Evolutionary conservation across 2,888 invertebrate genomes (phyloP), one percentile per base, ranked within the genome.

Genomic region (Mayetiola destructor): DNA sequence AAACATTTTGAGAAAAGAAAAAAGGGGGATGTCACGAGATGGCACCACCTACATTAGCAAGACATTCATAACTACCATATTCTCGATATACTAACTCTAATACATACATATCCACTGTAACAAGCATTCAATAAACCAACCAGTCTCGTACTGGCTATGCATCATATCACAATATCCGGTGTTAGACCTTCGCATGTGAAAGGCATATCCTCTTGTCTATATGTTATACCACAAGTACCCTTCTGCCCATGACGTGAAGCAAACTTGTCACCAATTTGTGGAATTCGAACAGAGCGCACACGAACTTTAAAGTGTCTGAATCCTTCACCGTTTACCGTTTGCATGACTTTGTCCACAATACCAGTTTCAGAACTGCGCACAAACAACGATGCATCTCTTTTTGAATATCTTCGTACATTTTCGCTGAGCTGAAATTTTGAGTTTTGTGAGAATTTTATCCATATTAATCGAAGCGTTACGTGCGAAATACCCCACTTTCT

Each of bases 231-330:
- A 70, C 99, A 99, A 0, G 99, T 99, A 70, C 99, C 99, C 73
- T 99, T 99, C 73, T 99, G 99, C 29, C 99, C 99, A 70, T 99
- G 99, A 54, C 99, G 83, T 14, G 95, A 96, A 32, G 99, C 99
- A 75, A 99, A 99, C 72, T 99, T 99, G 73, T 99, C 99, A 1
- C 99, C 99, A 68, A 99, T 99, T 77, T 99, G 99, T 6, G 99
- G 99, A 61, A 96, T 94, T 63, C 99, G 86, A 20, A 97, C 95
- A 18, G 97, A 97, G 58, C 99, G 79, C 9, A 99, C 96, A 58
- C 97, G 83, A 69, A 99, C 96, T 75, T 99, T 99, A 68, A 95
- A 94, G 74, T 99, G 99, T 73, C 99, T 99, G 75, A 96, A 95
- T 16, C 97, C 99, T 69, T 99, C 99, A 59, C 91, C 87, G 71